Conservation (phyloP, 2,888 invertebrate species). For the Marronus borbonicus region DNA sequence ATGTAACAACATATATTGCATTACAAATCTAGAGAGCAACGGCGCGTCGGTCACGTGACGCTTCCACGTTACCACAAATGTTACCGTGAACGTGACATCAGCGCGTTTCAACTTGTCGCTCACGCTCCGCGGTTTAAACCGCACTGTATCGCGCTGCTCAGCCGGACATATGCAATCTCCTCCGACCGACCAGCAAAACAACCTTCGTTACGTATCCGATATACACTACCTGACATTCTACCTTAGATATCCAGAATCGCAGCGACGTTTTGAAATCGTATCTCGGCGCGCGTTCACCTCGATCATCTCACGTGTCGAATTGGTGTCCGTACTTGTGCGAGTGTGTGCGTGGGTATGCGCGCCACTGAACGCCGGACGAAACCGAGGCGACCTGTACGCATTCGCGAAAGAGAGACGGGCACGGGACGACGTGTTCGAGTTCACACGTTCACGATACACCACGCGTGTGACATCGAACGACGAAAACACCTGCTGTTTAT, state of each 20-base stretch:
- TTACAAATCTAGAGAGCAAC: neutral
- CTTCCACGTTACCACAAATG: conserved; percentile 69
- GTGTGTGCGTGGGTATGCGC: neutral
- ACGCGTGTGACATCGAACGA: neutral
- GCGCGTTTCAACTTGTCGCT: conserved; percentile 52
- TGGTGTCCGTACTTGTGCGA: conserved; percentile 24
- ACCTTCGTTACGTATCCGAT: neutral
- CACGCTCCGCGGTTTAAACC: conserved; percentile 7
- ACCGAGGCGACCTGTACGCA: conserved; percentile 1
- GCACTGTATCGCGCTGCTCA: conserved; percentile 6
- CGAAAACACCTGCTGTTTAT: conserved; percentile 18
- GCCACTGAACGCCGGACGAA: neutral
- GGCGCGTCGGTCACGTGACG: conserved; percentile 65
- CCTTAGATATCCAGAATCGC: neutral
- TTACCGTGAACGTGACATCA: conserved; percentile 68
- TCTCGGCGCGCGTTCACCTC: conserved; percentile 31
- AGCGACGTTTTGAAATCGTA: neutral
- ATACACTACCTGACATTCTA: too few species aligned
- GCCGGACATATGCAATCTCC: neutral
- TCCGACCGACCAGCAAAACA: neutral
- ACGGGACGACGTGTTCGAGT: conserved; percentile 17
- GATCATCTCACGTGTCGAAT: conserved; percentile 23
- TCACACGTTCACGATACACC: conserved; percentile 2
- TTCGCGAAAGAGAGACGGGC: conserved; percentile 13
- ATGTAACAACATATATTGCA: too few species aligned